These are phyloP conservation scores for Mohoua ochrocephala DNA, from an alignment of 2,113 vertebrate species.

Conservation along the genomic window DNA sequence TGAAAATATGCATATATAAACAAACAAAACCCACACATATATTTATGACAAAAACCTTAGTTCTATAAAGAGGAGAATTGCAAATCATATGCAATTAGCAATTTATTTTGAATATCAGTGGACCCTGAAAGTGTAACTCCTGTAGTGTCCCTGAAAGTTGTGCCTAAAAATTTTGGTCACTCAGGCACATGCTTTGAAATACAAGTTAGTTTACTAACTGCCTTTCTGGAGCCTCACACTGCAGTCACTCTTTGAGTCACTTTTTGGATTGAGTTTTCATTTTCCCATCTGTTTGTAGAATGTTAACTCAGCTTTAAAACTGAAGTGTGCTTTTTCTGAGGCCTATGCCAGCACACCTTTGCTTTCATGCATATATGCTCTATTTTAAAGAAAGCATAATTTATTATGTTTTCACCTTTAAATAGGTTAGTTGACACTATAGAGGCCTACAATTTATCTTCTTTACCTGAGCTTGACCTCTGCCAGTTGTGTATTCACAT, in stretches of 20 bases:
- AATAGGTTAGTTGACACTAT: neutral
- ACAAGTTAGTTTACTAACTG: neutral
- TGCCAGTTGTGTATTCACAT: neutral
- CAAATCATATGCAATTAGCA: neutral
- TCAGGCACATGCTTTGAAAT: neutral
- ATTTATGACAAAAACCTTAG: neutral
- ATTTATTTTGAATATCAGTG: neutral
- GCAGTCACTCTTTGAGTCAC: neutral
- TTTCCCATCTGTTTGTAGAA: neutral
- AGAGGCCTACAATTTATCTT: neutral
- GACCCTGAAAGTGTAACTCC: neutral
- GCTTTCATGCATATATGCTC: neutral
- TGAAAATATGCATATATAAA: neutral
- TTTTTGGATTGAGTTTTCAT: neutral
- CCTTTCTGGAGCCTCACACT: neutral
- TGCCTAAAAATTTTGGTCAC: neutral
- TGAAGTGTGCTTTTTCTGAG: neutral
- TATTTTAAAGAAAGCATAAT: neutral
- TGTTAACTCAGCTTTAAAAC: neutral
- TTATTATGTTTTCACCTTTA: neutral
- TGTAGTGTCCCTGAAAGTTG: neutral
- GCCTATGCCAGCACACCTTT: neutral
- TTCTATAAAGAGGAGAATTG: neutral
- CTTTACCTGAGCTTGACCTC: neutral
- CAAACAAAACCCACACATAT: neutral